Percentiles rank a stretch among this genome's conserved stretches.
Conservation (phyloP, 2,797 vertebrate species). For the Spinus pinus region DNA sequence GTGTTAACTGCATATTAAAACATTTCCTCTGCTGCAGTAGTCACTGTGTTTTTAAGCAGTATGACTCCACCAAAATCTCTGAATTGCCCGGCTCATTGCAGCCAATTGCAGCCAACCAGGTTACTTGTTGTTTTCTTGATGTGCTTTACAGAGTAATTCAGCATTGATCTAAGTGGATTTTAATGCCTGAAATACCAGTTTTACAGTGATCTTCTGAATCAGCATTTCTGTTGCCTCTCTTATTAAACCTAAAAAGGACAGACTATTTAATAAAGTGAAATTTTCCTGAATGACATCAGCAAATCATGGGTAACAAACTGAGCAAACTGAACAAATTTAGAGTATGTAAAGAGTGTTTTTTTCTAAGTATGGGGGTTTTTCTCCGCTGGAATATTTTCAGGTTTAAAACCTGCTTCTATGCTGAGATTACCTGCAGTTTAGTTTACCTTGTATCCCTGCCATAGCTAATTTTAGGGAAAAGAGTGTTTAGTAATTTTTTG, state of each 20-base stretch:
- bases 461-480: background rate
- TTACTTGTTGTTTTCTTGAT: slow-evolving; percentile 6
- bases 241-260: background rate
- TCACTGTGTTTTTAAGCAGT: slow-evolving; percentile 34
- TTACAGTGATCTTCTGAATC: background rate
- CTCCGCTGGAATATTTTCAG: background rate
- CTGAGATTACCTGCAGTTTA: background rate
- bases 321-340: slow-evolving; percentile 23
- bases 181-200: background rate
- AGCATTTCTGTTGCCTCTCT: background rate
- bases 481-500: background rate
- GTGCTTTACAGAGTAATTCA: background rate
- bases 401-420: background rate
- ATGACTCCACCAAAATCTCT: background rate
- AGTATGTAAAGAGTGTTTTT: background rate
- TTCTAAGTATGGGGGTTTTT: background rate
- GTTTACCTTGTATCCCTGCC: background rate
- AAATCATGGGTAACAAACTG: slow-evolving; percentile 16
- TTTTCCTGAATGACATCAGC: background rate
- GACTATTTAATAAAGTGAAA: background rate
- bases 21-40: slow-evolving; percentile 56
- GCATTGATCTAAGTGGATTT: background rate
- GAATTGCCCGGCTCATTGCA: background rate
- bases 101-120: background rate
- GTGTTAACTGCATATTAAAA: slow-evolving; percentile 53